These are phyloP conservation scores for Salvelinus namaycush DNA, from an alignment of 2,113 vertebrate genomes.

Conservation along the genomic window DNA sequence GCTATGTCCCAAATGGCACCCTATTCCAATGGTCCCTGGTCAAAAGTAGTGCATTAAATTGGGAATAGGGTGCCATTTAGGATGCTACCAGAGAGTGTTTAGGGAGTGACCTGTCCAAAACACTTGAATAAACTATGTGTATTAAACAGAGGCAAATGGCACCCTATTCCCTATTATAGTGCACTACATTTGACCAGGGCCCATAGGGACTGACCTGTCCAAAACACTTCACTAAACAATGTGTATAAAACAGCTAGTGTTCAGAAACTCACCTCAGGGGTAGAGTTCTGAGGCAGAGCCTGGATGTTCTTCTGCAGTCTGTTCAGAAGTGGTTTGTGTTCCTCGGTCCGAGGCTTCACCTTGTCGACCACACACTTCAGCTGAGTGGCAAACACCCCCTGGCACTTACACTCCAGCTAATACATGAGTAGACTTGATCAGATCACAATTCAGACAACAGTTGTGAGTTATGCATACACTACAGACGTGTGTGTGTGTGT, in stretches of 20 bases:
- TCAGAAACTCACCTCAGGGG: not conserved
- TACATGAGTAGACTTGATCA: not conserved
- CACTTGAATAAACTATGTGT: not conserved
- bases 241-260: not conserved
- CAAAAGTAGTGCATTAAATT: no score
- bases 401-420: not conserved
- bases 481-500: no score
- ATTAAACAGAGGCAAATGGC: not conserved
- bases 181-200: no score
- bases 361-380: not conserved
- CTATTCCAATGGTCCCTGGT: no score
- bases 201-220: not conserved
- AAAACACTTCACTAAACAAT: not conserved
- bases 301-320: not conserved
- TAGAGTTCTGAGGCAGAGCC: not conserved
- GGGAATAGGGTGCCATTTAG: no score
- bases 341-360: not conserved
- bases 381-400: not conserved
- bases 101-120: no score
- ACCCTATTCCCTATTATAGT: no score
- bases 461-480: no score
- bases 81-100: no score
- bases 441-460: not conserved
- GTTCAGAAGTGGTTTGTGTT: not conserved
- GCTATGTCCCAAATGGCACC: no score